These are phyloP conservation scores for Drosophila nigromelanica DNA, from an alignment of 1,140 invertebrate species.

Conservation along the genomic window DNA sequence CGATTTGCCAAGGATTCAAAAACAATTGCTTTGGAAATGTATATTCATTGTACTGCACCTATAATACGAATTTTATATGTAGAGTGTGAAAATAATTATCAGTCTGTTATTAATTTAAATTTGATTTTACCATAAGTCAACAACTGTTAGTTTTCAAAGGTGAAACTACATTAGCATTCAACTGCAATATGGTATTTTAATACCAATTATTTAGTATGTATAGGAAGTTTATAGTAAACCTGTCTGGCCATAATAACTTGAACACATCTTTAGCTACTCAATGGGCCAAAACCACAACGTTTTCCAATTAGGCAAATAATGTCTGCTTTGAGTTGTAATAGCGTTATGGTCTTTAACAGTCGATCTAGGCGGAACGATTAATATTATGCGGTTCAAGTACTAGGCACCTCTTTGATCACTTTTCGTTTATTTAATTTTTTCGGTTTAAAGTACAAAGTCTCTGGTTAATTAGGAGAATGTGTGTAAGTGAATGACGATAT, in stretches of 20 bases:
- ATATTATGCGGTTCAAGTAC: neutral
- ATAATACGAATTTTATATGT: neutral
- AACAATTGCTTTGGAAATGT: neutral
- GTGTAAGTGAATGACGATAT: conserved; percentile 17
- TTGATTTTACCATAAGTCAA: neutral
- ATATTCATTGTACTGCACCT: neutral
- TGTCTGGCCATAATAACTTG: neutral
- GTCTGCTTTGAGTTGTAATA: neutral
- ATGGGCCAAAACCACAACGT: conserved; percentile 35
- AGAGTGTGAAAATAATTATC: neutral
- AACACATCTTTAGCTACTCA: conserved; percentile 11
- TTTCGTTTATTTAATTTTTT: neutral
- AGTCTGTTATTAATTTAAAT: neutral
- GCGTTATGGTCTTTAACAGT: too few relatives aligned
- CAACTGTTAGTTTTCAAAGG: neutral
- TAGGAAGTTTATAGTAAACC: neutral
- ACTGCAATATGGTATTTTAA: neutral
- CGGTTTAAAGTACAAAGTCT: conserved; percentile 9
- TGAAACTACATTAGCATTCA: neutral
- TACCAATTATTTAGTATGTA: neutral
- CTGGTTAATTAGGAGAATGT: neutral
- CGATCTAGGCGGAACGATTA: neutral
- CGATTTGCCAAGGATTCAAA: neutral
- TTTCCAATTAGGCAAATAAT: conserved; percentile 56
- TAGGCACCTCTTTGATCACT: neutral